Conservation (phyloP, 2,113 vertebrate genomes). For the Labeo rohita region DNA sequence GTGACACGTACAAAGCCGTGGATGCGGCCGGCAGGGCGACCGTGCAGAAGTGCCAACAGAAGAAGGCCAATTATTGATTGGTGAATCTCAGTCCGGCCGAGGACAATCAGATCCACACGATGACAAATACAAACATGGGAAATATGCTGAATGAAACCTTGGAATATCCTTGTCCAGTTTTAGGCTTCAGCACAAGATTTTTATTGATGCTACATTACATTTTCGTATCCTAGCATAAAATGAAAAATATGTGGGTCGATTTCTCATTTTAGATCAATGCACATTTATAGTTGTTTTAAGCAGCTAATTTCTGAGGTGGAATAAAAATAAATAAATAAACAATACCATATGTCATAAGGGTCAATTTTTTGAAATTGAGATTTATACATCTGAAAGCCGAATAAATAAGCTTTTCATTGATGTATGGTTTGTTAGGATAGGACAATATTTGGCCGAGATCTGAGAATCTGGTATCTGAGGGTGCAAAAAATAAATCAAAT, state of each 20-base stretch:
- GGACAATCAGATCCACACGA: neutral
- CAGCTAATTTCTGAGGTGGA: no score
- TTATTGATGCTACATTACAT: neutral
- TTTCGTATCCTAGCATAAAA: neutral
- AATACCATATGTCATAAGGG: no score
- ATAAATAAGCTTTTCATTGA: no score
- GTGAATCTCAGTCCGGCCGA: neutral
- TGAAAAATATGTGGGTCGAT: neutral
- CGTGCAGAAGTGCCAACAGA: conserved; percentile 53
- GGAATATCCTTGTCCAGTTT: neutral
- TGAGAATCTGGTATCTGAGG: no score
- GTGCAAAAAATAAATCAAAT: no score
- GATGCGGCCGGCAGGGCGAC: conserved; percentile 53
- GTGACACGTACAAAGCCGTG: conserved; percentile 78
- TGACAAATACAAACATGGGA: neutral
- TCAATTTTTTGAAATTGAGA: no score
- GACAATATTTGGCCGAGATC: no score
- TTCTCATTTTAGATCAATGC: neutral
- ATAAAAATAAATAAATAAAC: no score
- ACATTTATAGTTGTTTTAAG: neutral
- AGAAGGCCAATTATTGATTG: conserved; percentile 54
- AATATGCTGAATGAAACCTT: neutral
- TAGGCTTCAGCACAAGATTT: neutral
- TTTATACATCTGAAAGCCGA: no score
- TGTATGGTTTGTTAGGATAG: no score